Conservation (phyloP, 1,140 invertebrate species). For the Saccostrea echinata region DNA sequence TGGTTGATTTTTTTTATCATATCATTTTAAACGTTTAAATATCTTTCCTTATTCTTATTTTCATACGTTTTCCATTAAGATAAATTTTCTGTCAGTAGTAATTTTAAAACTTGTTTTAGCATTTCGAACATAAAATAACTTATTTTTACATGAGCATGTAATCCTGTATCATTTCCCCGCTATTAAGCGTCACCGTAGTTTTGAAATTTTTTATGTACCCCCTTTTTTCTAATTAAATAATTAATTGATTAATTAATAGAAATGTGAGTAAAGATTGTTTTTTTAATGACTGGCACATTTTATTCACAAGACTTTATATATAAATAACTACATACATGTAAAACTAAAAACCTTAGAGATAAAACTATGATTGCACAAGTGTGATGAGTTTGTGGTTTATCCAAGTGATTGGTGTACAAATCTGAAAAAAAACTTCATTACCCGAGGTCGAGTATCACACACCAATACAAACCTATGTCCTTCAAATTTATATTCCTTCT, state of each 20-base stretch:
- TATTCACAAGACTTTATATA: conserved; percentile 1
- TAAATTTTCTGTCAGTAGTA: no score
- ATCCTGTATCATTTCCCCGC: no score
- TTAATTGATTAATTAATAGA: background rate
- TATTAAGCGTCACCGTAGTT: no score
- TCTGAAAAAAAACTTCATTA: background rate
- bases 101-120: no score
- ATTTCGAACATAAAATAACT: no score
- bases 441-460: background rate
- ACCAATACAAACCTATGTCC: background rate
- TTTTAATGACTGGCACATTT: background rate
- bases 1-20: no score
- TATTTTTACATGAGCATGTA: no score
- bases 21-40: no score
- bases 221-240: no score
- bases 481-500: background rate
- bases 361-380: background rate
- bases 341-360: background rate
- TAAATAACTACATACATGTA: background rate
- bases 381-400: background rate
- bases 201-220: no score
- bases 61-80: no score
- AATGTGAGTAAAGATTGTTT: background rate
- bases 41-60: no score
- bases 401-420: conserved; percentile 2